Base-by-base conservation (phyloP, 2,888 invertebrate genomes). In the Punctoribates punctum region DNA sequence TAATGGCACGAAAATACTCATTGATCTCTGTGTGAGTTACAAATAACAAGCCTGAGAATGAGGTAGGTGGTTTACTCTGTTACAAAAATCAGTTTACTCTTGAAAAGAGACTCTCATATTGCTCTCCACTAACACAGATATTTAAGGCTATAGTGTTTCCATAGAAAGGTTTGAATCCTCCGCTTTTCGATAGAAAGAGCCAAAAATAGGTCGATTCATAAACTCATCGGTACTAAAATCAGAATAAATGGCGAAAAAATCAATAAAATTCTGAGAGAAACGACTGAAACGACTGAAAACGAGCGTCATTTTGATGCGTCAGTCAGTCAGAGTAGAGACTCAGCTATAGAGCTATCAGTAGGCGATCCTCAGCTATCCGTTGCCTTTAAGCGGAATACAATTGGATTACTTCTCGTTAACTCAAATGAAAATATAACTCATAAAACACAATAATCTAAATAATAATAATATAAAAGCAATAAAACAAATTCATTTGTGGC, bases 251-350 rank as follows among this genome's bases (percentile, higher is more conserved):
- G 34, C 4, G 57, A 20, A 20, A 57, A 57, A 57, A 57, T 57
- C 57, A 57, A 57, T 57, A 57, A 57, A 57, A 17, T 20, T 57
- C 3, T 25, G 57, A 15, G 48, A 48, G 17, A 17, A n/a, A n/a
- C n/a, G n/a, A n/a, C n/a, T n/a, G n/a, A 57, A 25, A 34, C 34
- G 4, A 34, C 23, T 25, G 57, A 57, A 57, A 23, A 9, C 8
- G 25, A 57, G 57, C 57, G 57, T 57, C 57, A 57, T 57, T 57
- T 57, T 57, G 25, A 57, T 57, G 57, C 57, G n/a, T n/a, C n/a
- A n/a, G 51, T 51, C 51, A 51, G 48, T 48, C 48, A 48, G 17
- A 48, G 17, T 11, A 5, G 8, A 17, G 48, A 48, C 8, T 48
- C 15, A 48, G 48, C 13, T 42, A 11, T 13, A 48, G 34, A 48